These are phyloP conservation scores for Prunella himalayana DNA, from an alignment of 2,113 vertebrate species.

Conservation along the genomic window DNA sequence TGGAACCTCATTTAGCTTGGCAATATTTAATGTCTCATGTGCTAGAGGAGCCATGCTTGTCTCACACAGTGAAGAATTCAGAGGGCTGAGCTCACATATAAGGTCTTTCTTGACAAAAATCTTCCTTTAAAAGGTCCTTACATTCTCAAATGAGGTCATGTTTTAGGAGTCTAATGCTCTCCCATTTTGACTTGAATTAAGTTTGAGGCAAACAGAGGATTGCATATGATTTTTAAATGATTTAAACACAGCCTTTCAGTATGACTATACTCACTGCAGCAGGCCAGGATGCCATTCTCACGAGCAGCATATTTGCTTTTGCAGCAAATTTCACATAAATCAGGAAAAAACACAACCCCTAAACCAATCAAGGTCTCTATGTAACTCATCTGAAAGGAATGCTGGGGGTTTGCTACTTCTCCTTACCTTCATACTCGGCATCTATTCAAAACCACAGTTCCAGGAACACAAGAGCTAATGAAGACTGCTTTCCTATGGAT, in stretches of 20 bases:
- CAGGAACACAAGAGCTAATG: not conserved
- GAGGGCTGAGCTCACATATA: not conserved
- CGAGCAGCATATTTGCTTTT: not conserved
- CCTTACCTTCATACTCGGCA: not conserved
- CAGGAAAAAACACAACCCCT: not conserved
- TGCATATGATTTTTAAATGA: not conserved
- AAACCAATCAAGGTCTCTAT: not conserved
- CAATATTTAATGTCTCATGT: not conserved
- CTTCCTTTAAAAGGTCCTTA: not conserved
- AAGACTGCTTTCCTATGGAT: constrained; percentile 1
- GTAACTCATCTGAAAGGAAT: not conserved
- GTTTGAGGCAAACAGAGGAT: not conserved
- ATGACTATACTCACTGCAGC: not conserved
- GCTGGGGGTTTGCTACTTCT: not conserved
- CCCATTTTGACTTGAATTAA: not conserved
- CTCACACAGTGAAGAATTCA: not conserved
- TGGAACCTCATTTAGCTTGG: not conserved
- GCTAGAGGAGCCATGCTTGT: not conserved
- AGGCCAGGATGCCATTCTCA: not conserved
- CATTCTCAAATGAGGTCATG: not conserved
- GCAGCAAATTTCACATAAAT: not conserved
- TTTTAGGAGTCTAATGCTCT: not conserved
- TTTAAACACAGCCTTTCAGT: not conserved
- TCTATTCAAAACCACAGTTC: not conserved
- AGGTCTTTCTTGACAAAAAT: not conserved